These are phyloP conservation scores for Micronycteris hirsuta DNA, from an alignment of 2,113 vertebrate genomes.

Conservation along the genomic window DNA sequence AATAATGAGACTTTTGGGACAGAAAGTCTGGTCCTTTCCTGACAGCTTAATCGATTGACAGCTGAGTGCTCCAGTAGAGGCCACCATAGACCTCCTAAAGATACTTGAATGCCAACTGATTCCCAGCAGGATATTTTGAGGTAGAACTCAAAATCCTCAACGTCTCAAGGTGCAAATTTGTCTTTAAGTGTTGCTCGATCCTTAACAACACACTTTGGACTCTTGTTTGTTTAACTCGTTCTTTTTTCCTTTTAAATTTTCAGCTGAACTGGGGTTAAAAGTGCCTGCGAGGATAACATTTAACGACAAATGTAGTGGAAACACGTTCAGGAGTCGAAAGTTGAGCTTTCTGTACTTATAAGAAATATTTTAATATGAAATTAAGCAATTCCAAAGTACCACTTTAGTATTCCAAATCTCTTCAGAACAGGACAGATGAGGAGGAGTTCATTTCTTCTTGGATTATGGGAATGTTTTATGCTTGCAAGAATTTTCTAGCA, in stretches of 20 bases:
- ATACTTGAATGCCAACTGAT: slow-evolving; percentile 41
- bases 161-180: slow-evolving; percentile 37
- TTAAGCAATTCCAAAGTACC: background rate
- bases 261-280: slow-evolving; percentile 10
- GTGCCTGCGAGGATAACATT: background rate
- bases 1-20: background rate
- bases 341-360: background rate
- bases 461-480: background rate
- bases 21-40: slow-evolving; percentile 7
- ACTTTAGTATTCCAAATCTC: slow-evolving; percentile 19
- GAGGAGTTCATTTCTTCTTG: slow-evolving; percentile 38
- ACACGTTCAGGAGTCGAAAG: slow-evolving; percentile 14
- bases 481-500: slow-evolving; percentile 32
- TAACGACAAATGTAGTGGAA: background rate
- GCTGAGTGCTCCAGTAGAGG: background rate
- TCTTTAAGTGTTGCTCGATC: slow-evolving; percentile 27
- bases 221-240: background rate
- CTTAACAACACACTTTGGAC: background rate
- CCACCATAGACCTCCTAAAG: background rate
- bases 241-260: slow-evolving; percentile 4
- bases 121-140: slow-evolving; percentile 32
- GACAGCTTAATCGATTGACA: background rate
- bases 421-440: background rate
- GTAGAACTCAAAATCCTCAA: background rate
- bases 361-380: background rate